These are phyloP conservation scores for Platalea minor DNA, from an alignment of 2,797 vertebrate species.

Conservation along the genomic window DNA sequence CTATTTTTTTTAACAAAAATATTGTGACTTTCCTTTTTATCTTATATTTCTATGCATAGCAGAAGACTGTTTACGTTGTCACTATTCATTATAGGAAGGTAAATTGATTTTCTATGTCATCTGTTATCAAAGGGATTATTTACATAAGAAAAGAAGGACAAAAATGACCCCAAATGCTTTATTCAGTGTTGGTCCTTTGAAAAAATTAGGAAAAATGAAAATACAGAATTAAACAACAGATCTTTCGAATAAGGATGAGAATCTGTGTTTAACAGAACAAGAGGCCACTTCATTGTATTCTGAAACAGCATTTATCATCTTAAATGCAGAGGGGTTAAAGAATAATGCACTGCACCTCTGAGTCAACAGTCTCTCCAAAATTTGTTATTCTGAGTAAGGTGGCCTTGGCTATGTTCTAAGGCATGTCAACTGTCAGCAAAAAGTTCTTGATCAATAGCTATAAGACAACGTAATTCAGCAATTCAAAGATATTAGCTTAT, in stretches of 20 bases:
- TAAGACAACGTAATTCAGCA: neutral
- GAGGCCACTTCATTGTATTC: neutral
- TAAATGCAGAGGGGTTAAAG: neutral
- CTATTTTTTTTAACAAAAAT: neutral
- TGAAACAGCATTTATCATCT: neutral
- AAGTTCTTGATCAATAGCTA: neutral
- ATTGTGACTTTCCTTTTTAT: neutral
- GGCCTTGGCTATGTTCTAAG: neutral
- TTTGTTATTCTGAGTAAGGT: neutral
- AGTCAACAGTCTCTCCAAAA: neutral
- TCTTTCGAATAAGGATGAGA: slow-evolving; percentile 4
- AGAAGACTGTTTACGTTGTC: neutral
- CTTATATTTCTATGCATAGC: neutral
- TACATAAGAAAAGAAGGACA: neutral
- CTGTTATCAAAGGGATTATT: slow-evolving; percentile 54
- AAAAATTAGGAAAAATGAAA: slow-evolving; percentile 51
- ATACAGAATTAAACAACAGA: neutral
- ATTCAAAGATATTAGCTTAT: neutral
- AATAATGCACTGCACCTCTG: neutral
- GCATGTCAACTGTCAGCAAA: neutral
- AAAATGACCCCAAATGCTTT: neutral
- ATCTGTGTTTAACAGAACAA: neutral
- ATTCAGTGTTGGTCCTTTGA: neutral
- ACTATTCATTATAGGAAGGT: slow-evolving; percentile 8
- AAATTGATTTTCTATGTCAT: slow-evolving; percentile 53